These are phyloP conservation scores for Sterna hirundo DNA, from an alignment of 2,113 vertebrate species.

Conservation along the genomic window DNA sequence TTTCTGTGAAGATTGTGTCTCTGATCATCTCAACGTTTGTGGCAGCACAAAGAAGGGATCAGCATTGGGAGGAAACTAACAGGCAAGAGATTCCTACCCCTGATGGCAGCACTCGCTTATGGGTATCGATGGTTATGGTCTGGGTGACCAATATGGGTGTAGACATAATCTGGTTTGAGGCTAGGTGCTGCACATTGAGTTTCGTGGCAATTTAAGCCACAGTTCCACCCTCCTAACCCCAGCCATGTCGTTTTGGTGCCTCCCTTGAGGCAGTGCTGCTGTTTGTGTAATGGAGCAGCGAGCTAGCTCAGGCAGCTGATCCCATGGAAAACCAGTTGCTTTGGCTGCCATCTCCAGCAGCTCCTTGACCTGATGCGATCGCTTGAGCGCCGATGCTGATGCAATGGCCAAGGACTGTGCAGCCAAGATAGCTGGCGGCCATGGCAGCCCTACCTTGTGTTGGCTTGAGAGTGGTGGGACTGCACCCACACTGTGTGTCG, in stretches of 20 bases:
- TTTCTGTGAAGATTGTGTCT: background rate
- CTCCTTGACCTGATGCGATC: background rate
- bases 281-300: background rate
- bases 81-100: background rate
- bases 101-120: background rate
- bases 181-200: background rate
- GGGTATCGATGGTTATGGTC: background rate
- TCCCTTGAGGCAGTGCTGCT: background rate
- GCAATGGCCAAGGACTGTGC: background rate
- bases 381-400: background rate
- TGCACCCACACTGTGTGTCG: background rate
- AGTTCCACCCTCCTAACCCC: background rate
- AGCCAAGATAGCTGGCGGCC: background rate
- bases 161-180: background rate
- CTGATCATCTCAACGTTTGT: background rate
- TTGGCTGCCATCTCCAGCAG: background rate
- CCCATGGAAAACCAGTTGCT: background rate
- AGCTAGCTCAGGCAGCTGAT: background rate
- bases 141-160: rapidly evolving
- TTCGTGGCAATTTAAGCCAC: background rate
- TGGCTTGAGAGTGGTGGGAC: background rate
- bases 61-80: background rate
- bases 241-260: background rate
- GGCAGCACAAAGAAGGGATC: background rate
- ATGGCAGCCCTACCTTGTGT: background rate